These are phyloP conservation scores for Drosophila neocordata DNA, from an alignment of 1,140 invertebrate species.

Conservation along the genomic window DNA sequence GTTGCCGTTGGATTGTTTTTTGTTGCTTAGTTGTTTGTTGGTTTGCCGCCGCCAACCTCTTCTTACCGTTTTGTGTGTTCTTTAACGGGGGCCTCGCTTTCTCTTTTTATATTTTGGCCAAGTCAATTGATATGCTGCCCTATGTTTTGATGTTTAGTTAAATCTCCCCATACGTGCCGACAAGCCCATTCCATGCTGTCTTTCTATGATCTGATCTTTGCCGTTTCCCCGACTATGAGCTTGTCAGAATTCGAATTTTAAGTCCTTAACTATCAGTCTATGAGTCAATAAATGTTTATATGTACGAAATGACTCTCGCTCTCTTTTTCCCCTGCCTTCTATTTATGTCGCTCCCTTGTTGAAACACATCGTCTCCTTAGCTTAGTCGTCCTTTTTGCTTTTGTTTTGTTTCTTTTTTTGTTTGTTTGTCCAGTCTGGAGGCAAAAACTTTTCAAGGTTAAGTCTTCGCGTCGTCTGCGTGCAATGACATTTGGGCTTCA, in stretches of 20 bases:
- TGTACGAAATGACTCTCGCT: conserved; percentile 19
- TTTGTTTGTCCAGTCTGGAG: conserved; percentile 30
- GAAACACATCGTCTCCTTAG: not conserved
- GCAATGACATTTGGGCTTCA: conserved; percentile 69
- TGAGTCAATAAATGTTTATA: conserved; percentile 11
- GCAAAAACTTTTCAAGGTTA: conserved; percentile 72
- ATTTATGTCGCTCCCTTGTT: not conserved
- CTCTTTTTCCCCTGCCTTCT: conserved; percentile 12
- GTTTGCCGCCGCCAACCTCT: conserved; percentile 44
- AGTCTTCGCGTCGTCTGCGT: conserved; percentile 54
- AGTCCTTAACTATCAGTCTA: not conserved
- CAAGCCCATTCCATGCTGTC: conserved; percentile 30
- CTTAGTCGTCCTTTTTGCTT: conserved; percentile 18
- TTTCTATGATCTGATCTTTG: conserved; percentile 44
- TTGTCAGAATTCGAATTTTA: conserved; percentile 8
- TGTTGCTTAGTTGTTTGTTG: conserved; percentile 34
- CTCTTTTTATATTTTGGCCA: conserved; percentile 75
- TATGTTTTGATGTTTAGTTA: conserved; percentile 54
- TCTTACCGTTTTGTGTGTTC: conserved; percentile 70
- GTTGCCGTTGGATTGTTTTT: conserved; percentile 50
- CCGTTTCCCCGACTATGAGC: conserved; percentile 5
- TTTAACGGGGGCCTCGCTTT: conserved; percentile 68
- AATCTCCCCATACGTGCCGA: not conserved
- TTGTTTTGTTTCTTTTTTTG: conserved; percentile 38
- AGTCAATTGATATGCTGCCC: conserved; percentile 73